A percentile compares a stretch with the other conserved stretches of the same genome.
Evolutionary conservation across 2,888 invertebrate genomes (phyloP).

Genomic region (Colletes collaris): DNA sequence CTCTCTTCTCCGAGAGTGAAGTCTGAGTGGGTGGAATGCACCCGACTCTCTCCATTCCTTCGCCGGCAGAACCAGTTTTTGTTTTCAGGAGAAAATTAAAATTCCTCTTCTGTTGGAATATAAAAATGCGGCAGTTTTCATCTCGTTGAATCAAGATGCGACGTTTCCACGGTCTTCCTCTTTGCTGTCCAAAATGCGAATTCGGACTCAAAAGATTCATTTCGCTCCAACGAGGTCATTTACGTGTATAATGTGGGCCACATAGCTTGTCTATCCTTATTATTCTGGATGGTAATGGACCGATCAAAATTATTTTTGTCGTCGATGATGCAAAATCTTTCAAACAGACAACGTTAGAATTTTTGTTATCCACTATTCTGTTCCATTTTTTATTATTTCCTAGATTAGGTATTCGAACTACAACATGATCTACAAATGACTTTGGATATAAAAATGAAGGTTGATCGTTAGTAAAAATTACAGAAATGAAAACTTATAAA

Average conservation of each 20-base stretch:
- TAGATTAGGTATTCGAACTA: too few species aligned
- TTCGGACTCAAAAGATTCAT: conserved; percentile 24
- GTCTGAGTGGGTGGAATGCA: conserved; percentile 70
- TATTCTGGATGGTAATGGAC: too few species aligned
- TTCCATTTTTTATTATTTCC: too few species aligned
- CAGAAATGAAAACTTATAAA: too few species aligned
- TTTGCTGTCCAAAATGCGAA: conserved; percentile 35
- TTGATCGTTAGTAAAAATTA: too few species aligned
- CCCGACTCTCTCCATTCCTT: conserved; percentile 45
- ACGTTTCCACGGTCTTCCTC: conserved; percentile 63
- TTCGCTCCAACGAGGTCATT: conserved; percentile 5
- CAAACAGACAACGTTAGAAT: too few species aligned
- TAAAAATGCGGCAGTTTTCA: conserved; percentile 66
- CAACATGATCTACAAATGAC: too few species aligned
- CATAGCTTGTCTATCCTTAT: too few species aligned
- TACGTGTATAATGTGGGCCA: neutral
- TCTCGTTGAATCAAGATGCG: conserved; percentile 71
- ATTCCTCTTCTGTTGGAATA: conserved; percentile 61
- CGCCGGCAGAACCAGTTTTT: conserved; percentile 69
- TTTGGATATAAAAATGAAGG: too few species aligned
- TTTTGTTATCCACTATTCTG: too few species aligned
- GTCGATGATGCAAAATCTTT: too few species aligned
- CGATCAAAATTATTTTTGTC: too few species aligned
- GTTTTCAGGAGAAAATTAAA: conserved; percentile 73
- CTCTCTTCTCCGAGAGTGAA: conserved; percentile 1